Percentiles rank a stretch among this genome's conserved stretches.
Conservation (phyloP, 2,113 vertebrate species). For the Mystacornis crossleyi region DNA sequence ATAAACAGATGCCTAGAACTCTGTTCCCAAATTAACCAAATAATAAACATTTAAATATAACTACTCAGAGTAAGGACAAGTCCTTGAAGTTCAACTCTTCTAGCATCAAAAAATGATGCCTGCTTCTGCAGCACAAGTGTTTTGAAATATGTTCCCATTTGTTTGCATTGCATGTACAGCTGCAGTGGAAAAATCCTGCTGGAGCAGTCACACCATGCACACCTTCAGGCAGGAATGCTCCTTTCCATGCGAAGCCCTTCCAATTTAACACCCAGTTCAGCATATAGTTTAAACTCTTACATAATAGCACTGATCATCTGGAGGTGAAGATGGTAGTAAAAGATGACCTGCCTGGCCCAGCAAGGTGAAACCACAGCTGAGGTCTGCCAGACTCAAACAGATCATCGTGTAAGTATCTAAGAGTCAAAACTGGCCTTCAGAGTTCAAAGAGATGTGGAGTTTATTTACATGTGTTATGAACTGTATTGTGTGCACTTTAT, state of each 20-base stretch:
- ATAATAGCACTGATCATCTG: background rate
- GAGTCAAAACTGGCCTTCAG: background rate
- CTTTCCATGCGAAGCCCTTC: background rate
- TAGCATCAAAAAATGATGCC: background rate
- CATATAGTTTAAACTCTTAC: background rate
- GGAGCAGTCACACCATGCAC: background rate
- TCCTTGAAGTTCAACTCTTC: background rate
- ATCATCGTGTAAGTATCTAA: background rate
- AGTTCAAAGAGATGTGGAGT: background rate
- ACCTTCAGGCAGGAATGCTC: background rate
- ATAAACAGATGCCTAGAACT: background rate
- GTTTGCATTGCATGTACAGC: background rate
- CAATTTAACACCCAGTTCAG: background rate
- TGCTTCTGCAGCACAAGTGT: background rate
- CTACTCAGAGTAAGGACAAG: background rate
- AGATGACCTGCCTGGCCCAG: background rate
- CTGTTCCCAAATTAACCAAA: background rate
- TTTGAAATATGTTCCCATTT: background rate
- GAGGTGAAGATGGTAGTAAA: background rate
- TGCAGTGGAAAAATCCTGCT: background rate
- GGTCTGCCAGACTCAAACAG: background rate
- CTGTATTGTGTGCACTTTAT: fast-evolving
- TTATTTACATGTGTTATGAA: background rate
- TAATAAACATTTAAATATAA: background rate
- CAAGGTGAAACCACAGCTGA: background rate